Percentiles rank a stretch among this genome's conserved stretches.
Evolutionary conservation across 2,888 invertebrate species (phyloP).

Genomic region (Galerucella nymphaeae): DNA sequence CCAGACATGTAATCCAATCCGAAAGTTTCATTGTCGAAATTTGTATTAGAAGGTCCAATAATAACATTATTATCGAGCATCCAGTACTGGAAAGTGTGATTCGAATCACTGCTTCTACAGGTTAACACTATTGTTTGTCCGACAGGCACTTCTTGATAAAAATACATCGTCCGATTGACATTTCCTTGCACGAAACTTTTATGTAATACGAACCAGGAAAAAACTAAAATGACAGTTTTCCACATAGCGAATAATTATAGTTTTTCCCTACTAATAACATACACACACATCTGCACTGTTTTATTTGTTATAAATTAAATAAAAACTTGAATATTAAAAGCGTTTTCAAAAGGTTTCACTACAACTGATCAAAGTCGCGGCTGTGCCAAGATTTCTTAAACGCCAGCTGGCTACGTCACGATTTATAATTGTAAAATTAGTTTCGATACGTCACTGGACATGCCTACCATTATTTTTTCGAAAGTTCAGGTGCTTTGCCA

Average conservation of each 20-base stretch:
- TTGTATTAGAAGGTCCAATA: slow-evolving; percentile 72
- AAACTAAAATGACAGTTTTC: neutral
- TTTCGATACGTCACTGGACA: slow-evolving; percentile 28
- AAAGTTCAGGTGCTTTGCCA: neutral
- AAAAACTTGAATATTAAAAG: neutral
- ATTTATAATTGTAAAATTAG: slow-evolving; percentile 35
- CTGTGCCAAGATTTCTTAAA: slow-evolving; percentile 16
- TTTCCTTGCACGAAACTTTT: neutral
- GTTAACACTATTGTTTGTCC: slow-evolving; percentile 72
- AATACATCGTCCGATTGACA: neutral
- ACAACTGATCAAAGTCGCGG: slow-evolving; percentile 8
- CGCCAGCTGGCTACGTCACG: slow-evolving; percentile 7
- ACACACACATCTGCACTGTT: neutral
- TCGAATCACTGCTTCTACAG: slow-evolving; percentile 74
- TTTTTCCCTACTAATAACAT: neutral
- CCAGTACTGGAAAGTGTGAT: slow-evolving; percentile 78
- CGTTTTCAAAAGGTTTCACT: slow-evolving; percentile 9
- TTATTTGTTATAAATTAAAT: slow-evolving; percentile 13
- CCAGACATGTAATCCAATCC: slow-evolving; percentile 78
- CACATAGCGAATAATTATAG: neutral
- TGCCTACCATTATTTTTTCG: slow-evolving; percentile 23
- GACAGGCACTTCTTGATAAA: slow-evolving; percentile 65
- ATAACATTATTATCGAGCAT: slow-evolving; percentile 69
- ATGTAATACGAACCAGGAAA: slow-evolving; percentile 1
- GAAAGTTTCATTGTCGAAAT: slow-evolving; percentile 71